These are phyloP conservation scores for Echeneis naucrates DNA, from an alignment of 2,797 vertebrate genomes.

Conservation along the genomic window DNA sequence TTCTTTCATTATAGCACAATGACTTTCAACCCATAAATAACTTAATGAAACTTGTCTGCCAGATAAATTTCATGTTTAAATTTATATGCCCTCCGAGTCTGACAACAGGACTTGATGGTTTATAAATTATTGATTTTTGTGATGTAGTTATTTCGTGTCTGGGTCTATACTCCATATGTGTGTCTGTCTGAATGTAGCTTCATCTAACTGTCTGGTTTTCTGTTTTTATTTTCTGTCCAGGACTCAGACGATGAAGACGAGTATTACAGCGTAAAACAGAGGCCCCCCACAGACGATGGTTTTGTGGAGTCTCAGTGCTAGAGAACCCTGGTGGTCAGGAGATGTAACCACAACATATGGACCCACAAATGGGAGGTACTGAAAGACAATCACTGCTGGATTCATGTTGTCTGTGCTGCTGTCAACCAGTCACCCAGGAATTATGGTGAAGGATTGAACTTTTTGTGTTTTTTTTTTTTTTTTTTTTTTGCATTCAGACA, in stretches of 20 bases:
- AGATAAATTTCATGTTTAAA: constrained; percentile 69
- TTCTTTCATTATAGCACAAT: constrained; percentile 24
- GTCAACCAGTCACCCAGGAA: not conserved
- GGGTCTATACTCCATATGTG: not conserved
- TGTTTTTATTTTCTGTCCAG: constrained; percentile 55
- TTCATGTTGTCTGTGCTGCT: constrained; percentile 14
- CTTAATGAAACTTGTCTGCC: constrained; percentile 57
- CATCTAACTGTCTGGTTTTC: constrained; percentile 10
- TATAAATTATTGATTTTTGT: constrained; percentile 62
- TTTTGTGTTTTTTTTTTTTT: too few species aligned
- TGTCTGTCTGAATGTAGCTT: not conserved
- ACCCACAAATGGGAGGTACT: constrained; percentile 1
- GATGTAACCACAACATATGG: constrained; percentile 20
- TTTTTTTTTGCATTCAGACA: constrained; percentile 1
- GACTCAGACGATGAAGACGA: constrained; percentile 69
- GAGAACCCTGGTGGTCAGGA: constrained; percentile 51
- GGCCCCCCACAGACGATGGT: constrained; percentile 32
- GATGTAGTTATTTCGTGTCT: constrained; percentile 33
- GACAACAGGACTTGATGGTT: constrained; percentile 43
- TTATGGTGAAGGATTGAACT: constrained; percentile 16
- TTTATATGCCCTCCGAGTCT: constrained; percentile 63
- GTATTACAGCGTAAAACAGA: constrained; percentile 54
- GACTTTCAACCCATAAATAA: constrained; percentile 64
- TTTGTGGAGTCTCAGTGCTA: constrained; percentile 77
- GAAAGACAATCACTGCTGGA: constrained; percentile 21